phyloP scores from a whole-genome alignment of 2,888 invertebrate genomes.

The Hirtodrosophila trivittata region DNA sequence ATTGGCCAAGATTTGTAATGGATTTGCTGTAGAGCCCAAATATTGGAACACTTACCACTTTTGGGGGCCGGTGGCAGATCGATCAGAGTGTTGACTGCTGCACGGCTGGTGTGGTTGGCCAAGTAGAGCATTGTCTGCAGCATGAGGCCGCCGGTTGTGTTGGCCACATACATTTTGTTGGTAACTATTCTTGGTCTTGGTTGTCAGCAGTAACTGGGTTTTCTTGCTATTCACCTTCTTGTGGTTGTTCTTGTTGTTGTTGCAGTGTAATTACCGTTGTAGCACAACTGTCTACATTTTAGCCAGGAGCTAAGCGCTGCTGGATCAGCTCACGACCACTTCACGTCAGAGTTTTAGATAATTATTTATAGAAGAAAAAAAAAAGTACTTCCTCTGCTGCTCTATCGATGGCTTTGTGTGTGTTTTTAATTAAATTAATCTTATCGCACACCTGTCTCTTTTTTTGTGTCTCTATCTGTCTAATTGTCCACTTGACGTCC shows the following conservation, averaged over 20 bases:
- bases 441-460: conserved; percentile 43
- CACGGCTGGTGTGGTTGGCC: conserved; percentile 83
- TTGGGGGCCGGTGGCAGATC: conserved; percentile 82
- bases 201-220: background rate
- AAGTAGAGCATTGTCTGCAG: conserved; percentile 84
- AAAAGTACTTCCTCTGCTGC: too few species aligned
- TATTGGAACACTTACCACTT: conserved; percentile 80
- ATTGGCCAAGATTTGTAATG: background rate
- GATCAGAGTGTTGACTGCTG: conserved; percentile 80
- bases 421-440: conserved; percentile 52
- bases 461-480: background rate
- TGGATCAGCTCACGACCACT: conserved; percentile 12
- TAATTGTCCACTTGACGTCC: conserved; percentile 29
- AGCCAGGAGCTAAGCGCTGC: conserved; percentile 7
- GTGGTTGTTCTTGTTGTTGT: conserved; percentile 4
- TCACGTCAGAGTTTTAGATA: conserved; percentile 10
- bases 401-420: conserved; percentile 22
- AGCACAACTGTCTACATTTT: conserved; percentile 41
- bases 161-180: conserved; percentile 80
- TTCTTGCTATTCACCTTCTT: background rate
- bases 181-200: conserved; percentile 12
- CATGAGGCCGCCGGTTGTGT: conserved; percentile 83
- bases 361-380: background rate
- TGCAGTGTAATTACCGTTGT: background rate
- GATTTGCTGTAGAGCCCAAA: too few species aligned